phyloP scores from a whole-genome alignment of 2,797 vertebrate genomes.

The Clarias laeviceps region DNA sequence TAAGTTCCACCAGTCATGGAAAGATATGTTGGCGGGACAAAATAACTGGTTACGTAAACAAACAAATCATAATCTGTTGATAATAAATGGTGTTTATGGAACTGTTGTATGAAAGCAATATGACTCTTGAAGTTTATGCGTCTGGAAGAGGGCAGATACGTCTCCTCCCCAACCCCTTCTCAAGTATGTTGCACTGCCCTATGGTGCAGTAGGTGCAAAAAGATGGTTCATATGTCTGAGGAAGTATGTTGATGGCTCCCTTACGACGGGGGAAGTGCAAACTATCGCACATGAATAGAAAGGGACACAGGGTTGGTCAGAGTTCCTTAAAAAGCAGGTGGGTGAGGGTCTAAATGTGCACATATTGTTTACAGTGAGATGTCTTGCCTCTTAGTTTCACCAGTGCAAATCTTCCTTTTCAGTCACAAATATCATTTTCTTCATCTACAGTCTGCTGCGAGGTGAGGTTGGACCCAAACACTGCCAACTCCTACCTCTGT shows the following conservation, averaged over 20 bases:
- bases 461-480: slow-evolving; percentile 69
- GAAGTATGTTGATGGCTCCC: neutral
- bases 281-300: neutral
- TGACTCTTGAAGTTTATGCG: neutral
- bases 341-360: neutral
- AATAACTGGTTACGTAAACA: too few species aligned
- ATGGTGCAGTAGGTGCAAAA: neutral
- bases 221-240: neutral
- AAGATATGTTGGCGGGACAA: too few species aligned
- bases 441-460: slow-evolving; percentile 65
- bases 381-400: neutral
- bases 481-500: slow-evolving; percentile 69
- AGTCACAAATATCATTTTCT: neutral
- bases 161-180: neutral
- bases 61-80: too few species aligned
- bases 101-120: too few species aligned
- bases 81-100: too few species aligned
- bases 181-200: neutral
- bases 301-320: neutral
- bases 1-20: too few species aligned
- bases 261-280: neutral
- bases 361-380: neutral
- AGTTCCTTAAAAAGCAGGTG: neutral
- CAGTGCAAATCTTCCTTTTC: neutral
- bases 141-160: neutral